Percentiles rank a stretch among this genome's conserved stretches.
phyloP scores from a whole-genome alignment of 2,888 invertebrate species.

The Brenthis ino region DNA sequence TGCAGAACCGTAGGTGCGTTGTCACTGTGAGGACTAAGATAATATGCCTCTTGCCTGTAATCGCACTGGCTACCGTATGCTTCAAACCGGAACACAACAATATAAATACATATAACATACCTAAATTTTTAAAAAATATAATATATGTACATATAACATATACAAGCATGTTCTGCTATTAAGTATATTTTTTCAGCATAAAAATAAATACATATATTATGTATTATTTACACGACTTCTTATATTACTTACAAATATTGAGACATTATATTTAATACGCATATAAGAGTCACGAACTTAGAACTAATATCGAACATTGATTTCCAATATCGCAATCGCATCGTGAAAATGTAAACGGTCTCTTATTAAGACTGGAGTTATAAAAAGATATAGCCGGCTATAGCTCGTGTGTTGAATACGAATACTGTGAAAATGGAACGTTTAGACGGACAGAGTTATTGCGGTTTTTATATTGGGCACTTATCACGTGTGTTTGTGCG shows the following conservation, averaged over 20 bases:
- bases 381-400: constrained; percentile 52
- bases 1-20: too few relatives aligned
- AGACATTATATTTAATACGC: constrained; percentile 7
- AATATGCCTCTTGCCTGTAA: too few relatives aligned
- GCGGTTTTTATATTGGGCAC: constrained; percentile 70
- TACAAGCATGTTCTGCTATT: background rate
- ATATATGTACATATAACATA: background rate
- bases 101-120: too few relatives aligned
- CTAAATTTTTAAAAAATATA: too few relatives aligned
- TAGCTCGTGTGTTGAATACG: constrained; percentile 65
- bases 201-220: background rate
- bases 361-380: constrained; percentile 74
- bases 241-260: background rate
- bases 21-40: too few relatives aligned
- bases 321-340: constrained; percentile 29
- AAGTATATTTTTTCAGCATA: background rate
- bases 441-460: constrained; percentile 62
- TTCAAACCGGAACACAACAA: too few relatives aligned
- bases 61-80: too few relatives aligned
- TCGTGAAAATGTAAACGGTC: constrained; percentile 42
- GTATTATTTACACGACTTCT: constrained; percentile 6
- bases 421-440: constrained; percentile 61
- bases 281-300: constrained; percentile 11
- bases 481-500: constrained; percentile 49
- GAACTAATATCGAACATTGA: constrained; percentile 23